Base-by-base conservation (phyloP, 2,888 invertebrate genomes). In the Eupeodes latifasciatus region DNA sequence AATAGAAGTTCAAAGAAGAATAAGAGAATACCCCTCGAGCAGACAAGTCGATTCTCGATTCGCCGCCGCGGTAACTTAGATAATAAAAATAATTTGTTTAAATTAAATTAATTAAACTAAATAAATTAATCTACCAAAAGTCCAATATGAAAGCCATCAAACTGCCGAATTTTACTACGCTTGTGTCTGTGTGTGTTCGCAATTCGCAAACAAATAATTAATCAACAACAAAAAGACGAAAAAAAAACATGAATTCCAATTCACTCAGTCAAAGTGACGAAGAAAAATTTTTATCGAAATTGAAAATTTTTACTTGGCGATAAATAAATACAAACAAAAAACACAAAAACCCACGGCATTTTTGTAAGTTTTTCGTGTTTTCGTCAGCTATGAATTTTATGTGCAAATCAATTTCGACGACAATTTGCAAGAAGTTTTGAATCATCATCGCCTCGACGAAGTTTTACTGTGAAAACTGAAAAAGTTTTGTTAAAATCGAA, bases 221-320 rank as follows among this genome's bases (percentile, higher is more conserved):
- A 59, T 40, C 19, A 44, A 44, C 27, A 59, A 19, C 16, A 51
- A 47, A 51, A 67, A 16, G 16, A 59, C 27, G 64, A 74, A 53
- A 64, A 27, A 59, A 53, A 66, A 66, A 66, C 64, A 81, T 85
- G 77, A 76, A 64, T 75, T 69, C 78, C 74, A 64, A 57, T 51
- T 72, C 67, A 57, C 40, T 74, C 76, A 71, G 61, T 71, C 77
- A 86, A 67, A 77, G 67, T 76, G 62, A 61, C 27, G 69, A 72
- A 72, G 47, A 61, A 61, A 67, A 67, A 69, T 55, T 62, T 77
- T 19, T 51, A 49, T 66, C 66, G 27, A 47, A 66, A n/a, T 40
- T 55, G 55, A 80, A 74, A 53, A 19, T 67, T 67, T 67, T 44
- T n/a, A 59, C 69, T 69, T 71, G 5, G 5, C 19, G 19, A 47